Base-by-base conservation (phyloP, 2,113 vertebrate species). In the Manacus vitellinus region DNA sequence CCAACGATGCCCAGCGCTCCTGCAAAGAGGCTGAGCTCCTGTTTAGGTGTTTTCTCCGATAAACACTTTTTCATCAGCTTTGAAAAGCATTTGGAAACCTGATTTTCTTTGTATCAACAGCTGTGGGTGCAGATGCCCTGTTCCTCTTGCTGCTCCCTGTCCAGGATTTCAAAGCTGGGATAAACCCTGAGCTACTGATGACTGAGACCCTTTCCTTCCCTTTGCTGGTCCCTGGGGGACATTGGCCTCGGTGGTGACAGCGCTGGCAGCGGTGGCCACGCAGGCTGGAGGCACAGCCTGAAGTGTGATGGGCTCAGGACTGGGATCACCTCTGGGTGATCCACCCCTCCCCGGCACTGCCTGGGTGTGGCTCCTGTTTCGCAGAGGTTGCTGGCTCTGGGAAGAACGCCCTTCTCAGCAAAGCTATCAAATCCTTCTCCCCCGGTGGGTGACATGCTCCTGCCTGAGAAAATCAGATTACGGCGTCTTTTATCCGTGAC, bases 241-340 rank as follows among this genome's bases (percentile, higher is more conserved):
- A 8, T 4, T 14, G 58, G 9, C 47, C 73, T 12, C 8, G 15
- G 44, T 2, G 33, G 41, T 37, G 79, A 6, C 78, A 61, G 3
- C 37, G 28, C 46, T 46, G 62, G 54, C 49, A 18, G 55, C 8
- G 22, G 46, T 47, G 58, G 51, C 56, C 13, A 8, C 2, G 4
- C 25, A 31, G 67, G 11, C 56, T 5, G 44, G 39, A 35, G 75
- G 44, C 20, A 66, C 70, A n/a, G 39, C 54, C 37, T 11, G 6
- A 21, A 5, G 52, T 0, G 33, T 3, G 5, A 6, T 7, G 30
- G 31, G n/a, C 25, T 81, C 0, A 0, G 66, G 28, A 59, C 54
- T 73, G 51, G 66, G n/a, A 28, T 74, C 8, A 2, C 15, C 54
- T 30, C 31, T 31, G 3, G 54, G 9, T 9, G 35, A 73, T 30